Conservation (phyloP, 2,113 vertebrate genomes). For the Burhinus oedicnemus region DNA sequence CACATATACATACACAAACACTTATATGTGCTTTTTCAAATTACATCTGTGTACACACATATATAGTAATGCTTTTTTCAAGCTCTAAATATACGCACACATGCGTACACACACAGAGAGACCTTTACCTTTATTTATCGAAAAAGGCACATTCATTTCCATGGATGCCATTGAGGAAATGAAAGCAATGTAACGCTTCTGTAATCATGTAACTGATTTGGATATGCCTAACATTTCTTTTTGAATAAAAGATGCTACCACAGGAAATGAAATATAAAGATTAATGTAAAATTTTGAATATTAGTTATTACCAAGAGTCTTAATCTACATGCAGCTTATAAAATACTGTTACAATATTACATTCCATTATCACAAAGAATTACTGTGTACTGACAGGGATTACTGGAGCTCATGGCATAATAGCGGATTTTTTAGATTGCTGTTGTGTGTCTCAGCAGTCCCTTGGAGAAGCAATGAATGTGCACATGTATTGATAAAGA, state of each 20-base stretch:
- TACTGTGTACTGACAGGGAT: neutral
- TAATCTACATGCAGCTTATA: conserved; percentile 4
- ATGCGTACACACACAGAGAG: neutral
- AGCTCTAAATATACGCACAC: neutral
- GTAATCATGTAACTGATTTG: neutral
- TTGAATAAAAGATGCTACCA: neutral
- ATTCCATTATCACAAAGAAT: neutral
- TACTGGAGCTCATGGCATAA: conserved; percentile 10
- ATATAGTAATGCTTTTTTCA: neutral
- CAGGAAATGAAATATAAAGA: conserved; percentile 12
- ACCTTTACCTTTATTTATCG: neutral
- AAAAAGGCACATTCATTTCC: neutral
- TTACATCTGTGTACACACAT: neutral
- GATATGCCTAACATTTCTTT: conserved; percentile 1
- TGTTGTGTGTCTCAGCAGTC: neutral
- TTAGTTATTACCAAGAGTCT: conserved; percentile 47
- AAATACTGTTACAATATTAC: conserved; percentile 12
- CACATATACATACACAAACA: neutral
- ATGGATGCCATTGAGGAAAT: neutral
- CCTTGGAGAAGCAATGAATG: neutral
- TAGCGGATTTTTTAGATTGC: neutral
- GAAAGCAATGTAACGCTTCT: neutral
- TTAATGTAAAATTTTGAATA: neutral
- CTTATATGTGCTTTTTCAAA: neutral
- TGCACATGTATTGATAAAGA: neutral